phyloP scores from a whole-genome alignment of 2,113 vertebrate species.

The Tympanuchus pallidicinctus region DNA sequence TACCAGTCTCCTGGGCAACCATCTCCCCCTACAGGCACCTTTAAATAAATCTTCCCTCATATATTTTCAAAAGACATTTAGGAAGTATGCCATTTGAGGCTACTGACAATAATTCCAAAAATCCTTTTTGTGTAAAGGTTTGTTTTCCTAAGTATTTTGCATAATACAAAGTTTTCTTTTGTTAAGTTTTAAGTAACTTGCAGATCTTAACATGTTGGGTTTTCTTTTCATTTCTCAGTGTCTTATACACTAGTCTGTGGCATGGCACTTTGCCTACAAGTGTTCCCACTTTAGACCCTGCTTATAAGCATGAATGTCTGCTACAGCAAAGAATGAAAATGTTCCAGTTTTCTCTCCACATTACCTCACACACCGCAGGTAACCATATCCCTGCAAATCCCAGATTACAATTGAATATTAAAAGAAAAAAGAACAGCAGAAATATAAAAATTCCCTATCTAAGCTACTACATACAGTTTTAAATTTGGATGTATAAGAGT shows the following conservation, averaged over 20 bases:
- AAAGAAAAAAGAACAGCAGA: background rate
- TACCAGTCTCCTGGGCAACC: conserved; percentile 54
- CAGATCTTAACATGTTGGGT: background rate
- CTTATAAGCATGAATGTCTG: background rate
- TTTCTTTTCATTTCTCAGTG: conserved; percentile 27
- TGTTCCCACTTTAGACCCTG: background rate
- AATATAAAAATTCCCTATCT: background rate
- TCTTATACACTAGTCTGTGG: background rate
- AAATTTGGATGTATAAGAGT: background rate
- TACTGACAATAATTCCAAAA: conserved; percentile 14
- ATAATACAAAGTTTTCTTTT: conserved; percentile 37
- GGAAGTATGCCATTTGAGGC: conserved; percentile 23
- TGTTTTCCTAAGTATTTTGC: conserved; percentile 38
- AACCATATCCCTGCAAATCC: background rate
- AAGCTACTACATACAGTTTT: background rate
- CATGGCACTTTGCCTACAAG: background rate
- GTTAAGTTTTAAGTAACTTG: conserved; percentile 39
- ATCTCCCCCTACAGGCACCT: conserved; percentile 66
- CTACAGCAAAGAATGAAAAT: background rate
- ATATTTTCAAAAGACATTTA: conserved; percentile 20
- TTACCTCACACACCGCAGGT: background rate
- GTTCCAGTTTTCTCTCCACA: background rate
- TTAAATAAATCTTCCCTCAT: conserved; percentile 44
- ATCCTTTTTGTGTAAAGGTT: conserved; percentile 24
- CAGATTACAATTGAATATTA: background rate